phyloP scores from a whole-genome alignment of 2,797 vertebrate genomes.

The Sarcoramphus papa region DNA sequence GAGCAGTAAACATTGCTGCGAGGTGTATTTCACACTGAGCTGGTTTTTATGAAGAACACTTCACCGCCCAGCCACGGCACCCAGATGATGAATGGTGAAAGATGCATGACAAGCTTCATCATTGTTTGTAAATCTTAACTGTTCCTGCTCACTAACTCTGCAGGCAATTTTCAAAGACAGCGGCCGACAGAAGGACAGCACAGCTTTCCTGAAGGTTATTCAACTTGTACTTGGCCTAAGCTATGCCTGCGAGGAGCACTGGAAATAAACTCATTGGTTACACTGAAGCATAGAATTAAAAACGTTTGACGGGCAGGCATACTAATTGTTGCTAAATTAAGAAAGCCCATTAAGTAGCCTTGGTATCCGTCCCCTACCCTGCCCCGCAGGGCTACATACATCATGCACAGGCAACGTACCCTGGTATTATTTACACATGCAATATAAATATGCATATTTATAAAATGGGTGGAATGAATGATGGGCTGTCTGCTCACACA shows the following conservation, averaged over 20 bases:
- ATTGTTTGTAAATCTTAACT: conserved; percentile 99
- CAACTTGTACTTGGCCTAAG: conserved; percentile 90
- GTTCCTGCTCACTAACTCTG: conserved; percentile 99
- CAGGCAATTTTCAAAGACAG: conserved; percentile 99
- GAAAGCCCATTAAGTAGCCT: neutral
- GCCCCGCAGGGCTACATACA: neutral
- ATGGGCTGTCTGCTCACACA: neutral
- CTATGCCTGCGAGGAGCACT: conserved; percentile 52
- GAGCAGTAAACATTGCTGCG: conserved; percentile 97
- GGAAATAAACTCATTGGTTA: conserved; percentile 57
- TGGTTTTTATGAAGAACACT: conserved; percentile 99
- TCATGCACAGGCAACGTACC: neutral
- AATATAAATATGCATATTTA: neutral
- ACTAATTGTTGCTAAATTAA: conserved; percentile 9
- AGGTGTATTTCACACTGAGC: conserved; percentile 99
- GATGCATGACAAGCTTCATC: conserved; percentile 99
- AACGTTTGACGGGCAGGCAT: neutral
- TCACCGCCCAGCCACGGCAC: conserved; percentile 90
- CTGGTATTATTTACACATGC: neutral
- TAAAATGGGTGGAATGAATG: neutral
- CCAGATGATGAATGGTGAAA: conserved; percentile 98
- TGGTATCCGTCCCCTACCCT: neutral
- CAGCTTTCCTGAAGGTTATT: conserved; percentile 98
- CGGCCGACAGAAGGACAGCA: conserved; percentile 93
- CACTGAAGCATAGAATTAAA: neutral